phyloP scores from a whole-genome alignment of 2,888 invertebrate genomes.

The Melipona bicolor region DNA sequence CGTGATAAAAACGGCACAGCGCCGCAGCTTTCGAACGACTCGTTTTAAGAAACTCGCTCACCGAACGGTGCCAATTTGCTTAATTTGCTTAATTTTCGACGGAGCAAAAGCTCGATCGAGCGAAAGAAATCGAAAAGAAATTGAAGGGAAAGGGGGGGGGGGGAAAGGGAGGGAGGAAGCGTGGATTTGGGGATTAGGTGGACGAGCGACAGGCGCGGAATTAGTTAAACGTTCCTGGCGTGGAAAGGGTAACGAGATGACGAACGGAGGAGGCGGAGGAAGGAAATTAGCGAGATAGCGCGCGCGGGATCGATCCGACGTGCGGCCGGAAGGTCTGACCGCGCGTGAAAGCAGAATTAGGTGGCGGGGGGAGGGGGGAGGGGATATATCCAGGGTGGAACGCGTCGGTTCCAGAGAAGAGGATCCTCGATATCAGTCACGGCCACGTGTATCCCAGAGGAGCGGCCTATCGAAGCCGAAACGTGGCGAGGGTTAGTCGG shows the following conservation, averaged over 20 bases:
- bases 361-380: too few species aligned
- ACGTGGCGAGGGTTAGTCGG: neutral
- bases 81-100: too few species aligned
- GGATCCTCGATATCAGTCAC: slow-evolving; percentile 38
- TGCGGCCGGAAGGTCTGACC: neutral
- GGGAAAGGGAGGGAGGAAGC: too few species aligned
- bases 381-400: too few species aligned
- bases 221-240: neutral
- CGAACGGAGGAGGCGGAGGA: neutral
- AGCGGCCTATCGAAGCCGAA: slow-evolving; percentile 16
- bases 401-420: too few species aligned
- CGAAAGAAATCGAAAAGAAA: too few species aligned
- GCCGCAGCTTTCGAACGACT: neutral
- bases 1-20: neutral
- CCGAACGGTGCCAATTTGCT: neutral
- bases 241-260: slow-evolving; percentile 15
- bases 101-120: too few species aligned
- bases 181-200: too few species aligned
- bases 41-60: neutral
- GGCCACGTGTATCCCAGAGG: slow-evolving; percentile 37
- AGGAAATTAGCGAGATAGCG: slow-evolving; percentile 22
- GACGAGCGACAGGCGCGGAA: neutral
- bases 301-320: slow-evolving; percentile 9
- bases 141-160: too few species aligned
- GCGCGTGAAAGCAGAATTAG: neutral